These are phyloP conservation scores for Trematocara macrostoma DNA, from an alignment of 2,113 vertebrate genomes.

Conservation along the genomic window DNA sequence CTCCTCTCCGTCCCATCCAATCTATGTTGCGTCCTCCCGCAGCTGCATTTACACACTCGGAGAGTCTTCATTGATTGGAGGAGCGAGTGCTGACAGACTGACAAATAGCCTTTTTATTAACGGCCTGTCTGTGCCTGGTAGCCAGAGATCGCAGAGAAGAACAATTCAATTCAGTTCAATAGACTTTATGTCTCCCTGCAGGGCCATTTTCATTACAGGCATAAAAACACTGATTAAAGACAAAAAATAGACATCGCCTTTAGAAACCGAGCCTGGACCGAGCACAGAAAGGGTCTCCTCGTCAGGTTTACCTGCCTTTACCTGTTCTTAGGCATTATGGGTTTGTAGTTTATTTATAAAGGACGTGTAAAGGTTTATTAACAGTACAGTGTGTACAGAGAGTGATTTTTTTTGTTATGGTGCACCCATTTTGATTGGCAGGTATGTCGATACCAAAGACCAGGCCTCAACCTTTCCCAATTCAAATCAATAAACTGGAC, in stretches of 20 bases:
- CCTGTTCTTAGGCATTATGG: not conserved
- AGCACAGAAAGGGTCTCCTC: not conserved
- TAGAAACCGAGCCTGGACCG: not conserved
- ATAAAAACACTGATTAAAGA: slow-evolving; percentile 58
- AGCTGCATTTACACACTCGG: slow-evolving; percentile 4
- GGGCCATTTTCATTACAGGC: slow-evolving; percentile 49
- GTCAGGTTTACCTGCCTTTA: not conserved
- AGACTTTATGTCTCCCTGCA: slow-evolving; percentile 52
- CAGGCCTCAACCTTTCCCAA: not conserved
- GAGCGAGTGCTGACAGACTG: slow-evolving; percentile 52
- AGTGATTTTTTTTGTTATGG: not conserved
- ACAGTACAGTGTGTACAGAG: not conserved
- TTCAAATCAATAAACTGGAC: not conserved
- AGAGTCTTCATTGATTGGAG: slow-evolving; percentile 54
- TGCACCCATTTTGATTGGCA: not conserved
- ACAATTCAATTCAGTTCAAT: slow-evolving; percentile 54
- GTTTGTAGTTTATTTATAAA: not conserved
- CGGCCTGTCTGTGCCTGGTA: slow-evolving; percentile 49
- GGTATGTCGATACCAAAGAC: not conserved
- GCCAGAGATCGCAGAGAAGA: slow-evolving; percentile 52
- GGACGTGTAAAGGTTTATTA: not conserved
- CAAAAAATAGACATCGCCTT: slow-evolving; percentile 33
- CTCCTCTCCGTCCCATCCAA: not conserved
- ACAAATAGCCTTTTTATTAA: slow-evolving; percentile 68
- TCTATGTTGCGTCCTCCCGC: not conserved